Evolutionary conservation across 2,888 invertebrate genomes (phyloP), one percentile per base, ranked within the genome.

Genomic region (Glyphotaelius pellucidus): DNA sequence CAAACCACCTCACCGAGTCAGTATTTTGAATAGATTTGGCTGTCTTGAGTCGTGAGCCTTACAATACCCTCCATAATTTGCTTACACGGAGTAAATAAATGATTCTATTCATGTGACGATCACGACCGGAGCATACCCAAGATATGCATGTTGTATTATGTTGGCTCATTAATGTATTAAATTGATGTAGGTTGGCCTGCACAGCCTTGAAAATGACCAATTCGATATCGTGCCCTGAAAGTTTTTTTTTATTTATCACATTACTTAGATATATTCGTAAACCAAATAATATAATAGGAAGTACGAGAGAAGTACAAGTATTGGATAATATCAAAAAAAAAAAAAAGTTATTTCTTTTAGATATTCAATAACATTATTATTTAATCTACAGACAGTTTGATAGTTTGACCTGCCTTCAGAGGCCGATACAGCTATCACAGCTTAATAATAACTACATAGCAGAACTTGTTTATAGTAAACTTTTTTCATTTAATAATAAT

Each of bases 71-170:
- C 25, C 38, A 89, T 89, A 89, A 89, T 89, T 89, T 80, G 88
- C 88, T 89, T 89, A 89, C 88, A 80, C 88, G 35, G 88, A 32
- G 79, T 79, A 89, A 89, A 80, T 89, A 89, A 89, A 67, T n/a
- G 88, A 89, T 79, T 89, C 88, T 80, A 89, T 89, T 89, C 88
- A 89, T 80, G 88, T 67, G 88, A 89, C 67, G 67, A 80, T 89
- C 88, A n/a, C 32, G 67, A 32, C 19, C 42, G 42, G 30, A 30
- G 86, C n/a, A 30, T 52, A 42, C 30, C 42, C 47, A 12, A 81
- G 67, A 67, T 67, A 67, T 67, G 67, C 25, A 67, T 9, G 67
- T 67, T 67, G 25, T n/a, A 67, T 67, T n/a, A 67, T 9, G 9
- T n/a, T 67, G 9, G 25, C 67, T n/a, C 67, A 67, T 67, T 67